These are phyloP conservation scores for Upupa epops DNA, from an alignment of 2,113 vertebrate genomes.

Conservation along the genomic window DNA sequence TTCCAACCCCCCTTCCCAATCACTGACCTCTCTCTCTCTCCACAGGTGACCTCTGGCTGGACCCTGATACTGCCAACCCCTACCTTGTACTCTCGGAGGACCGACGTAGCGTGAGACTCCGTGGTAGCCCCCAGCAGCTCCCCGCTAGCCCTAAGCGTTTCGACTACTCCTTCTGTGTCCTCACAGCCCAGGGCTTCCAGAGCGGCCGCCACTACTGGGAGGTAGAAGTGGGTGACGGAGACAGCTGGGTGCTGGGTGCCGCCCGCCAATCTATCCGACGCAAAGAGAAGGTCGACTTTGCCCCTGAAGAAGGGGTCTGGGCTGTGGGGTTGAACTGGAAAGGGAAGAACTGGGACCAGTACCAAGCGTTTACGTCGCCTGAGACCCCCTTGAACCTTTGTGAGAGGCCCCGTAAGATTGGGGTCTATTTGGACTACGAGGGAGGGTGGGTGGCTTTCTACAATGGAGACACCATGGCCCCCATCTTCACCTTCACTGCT, in stretches of 20 bases:
- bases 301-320: conserved; percentile 53
- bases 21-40: too few species aligned
- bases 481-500: conserved; percentile 50
- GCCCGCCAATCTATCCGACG: conserved; percentile 45
- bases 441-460: conserved; percentile 17
- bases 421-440: conserved; percentile 40
- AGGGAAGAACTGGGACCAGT: conserved; percentile 62
- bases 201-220: conserved; percentile 67
- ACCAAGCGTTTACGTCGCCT: conserved; percentile 31
- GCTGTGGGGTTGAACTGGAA: conserved; percentile 62
- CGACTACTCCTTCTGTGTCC: conserved; percentile 54
- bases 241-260: conserved; percentile 61
- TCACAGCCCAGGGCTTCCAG: conserved; percentile 26
- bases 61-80: conserved; percentile 58
- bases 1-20: too few species aligned
- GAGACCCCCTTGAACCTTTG: conserved; percentile 20
- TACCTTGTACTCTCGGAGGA: conserved; percentile 65
- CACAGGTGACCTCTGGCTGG: conserved; percentile 42
- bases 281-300: conserved; percentile 54
- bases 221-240: conserved; percentile 60
- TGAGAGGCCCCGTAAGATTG: conserved; percentile 25
- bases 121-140: neutral
- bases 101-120: conserved; percentile 42
- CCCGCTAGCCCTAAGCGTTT: conserved; percentile 33
- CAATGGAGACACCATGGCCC: conserved; percentile 29